Base-by-base conservation (phyloP, 2,113 vertebrate species). In the Leptobrachium ailaonicum region DNA sequence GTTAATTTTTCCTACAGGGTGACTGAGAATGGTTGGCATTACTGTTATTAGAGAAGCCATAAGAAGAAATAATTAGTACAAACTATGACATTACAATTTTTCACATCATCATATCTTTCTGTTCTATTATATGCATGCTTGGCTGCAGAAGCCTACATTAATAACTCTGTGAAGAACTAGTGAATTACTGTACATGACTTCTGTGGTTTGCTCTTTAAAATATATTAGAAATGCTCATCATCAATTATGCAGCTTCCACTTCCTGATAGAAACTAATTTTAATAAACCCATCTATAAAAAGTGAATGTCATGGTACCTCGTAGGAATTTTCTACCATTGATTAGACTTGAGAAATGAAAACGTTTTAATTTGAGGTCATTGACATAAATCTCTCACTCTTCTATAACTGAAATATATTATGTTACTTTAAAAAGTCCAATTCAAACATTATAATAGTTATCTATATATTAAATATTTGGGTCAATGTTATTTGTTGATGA, bases 181-280 rank as follows among this genome's bases (percentile, higher is more conserved):
- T 41, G 50, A 80, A 74, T 80, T 45, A 67, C 66, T 80, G 62
- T 78, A 71, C 54, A 62, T 4, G 50, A 67, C 12, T 80, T 73
- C 64, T 80, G 50, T 74, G 50, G 45, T 41, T n/a, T 66, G 42
- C 7, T 78, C 76, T 58, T 60, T 73, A 58, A 68, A 73, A 80
- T 68, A 68, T 47, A 80, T 80, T 74, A 73, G 68, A 68, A 47
- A 60, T 58, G 63, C 60, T 80, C 47, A 58, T 11, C 47, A 67
- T 80, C 77, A 80, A 73, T 80, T 73, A 80, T 80, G 70, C 47
- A 80, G 72, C 72, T 73, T 14, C 41, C 77, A 80, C 77, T 80
- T 73, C 73, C 77, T 67, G 66, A 47, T 7, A 67, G 70, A 73
- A 66, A 54, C 40, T 66, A 73, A 56, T 80, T 74, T n/a, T 74